phyloP scores from a whole-genome alignment of 1,140 invertebrate genomes.

The Dinoponera quadriceps region DNA sequence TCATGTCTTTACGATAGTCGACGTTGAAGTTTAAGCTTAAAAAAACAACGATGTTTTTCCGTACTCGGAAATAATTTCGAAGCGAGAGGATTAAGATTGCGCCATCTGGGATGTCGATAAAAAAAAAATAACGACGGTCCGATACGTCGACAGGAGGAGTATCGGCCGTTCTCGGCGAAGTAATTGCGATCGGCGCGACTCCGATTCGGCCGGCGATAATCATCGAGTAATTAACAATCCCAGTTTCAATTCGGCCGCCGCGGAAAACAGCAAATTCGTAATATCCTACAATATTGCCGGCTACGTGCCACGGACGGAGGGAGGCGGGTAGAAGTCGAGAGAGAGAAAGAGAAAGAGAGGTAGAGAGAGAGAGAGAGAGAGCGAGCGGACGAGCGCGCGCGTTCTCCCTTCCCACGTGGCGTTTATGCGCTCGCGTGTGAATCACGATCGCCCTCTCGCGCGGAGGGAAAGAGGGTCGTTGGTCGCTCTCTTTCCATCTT shows the following conservation, averaged over 20 bases:
- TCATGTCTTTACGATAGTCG: no score
- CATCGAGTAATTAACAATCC: constrained; percentile 86
- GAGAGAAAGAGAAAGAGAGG: background rate
- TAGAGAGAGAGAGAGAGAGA: background rate
- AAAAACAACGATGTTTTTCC: background rate
- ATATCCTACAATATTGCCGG: constrained; percentile 85
- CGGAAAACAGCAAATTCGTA: constrained; percentile 86
- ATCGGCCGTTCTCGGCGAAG: constrained; percentile 70
- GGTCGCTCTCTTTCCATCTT: constrained; percentile 37
- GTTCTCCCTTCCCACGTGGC: constrained; percentile 30
- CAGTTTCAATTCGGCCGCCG: constrained; percentile 84
- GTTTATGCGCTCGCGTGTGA: constrained; percentile 47
- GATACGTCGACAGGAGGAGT: background rate
- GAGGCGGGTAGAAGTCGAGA: background rate
- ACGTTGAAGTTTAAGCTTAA: no score
- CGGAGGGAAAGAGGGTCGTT: no score
- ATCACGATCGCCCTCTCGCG: constrained; percentile 21
- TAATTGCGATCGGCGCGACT: constrained; percentile 83
- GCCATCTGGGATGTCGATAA: background rate
- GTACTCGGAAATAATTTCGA: background rate
- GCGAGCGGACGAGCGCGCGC: background rate
- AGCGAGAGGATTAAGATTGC: constrained; percentile 28
- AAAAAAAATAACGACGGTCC: constrained; percentile 3
- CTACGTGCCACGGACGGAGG: constrained; percentile 45
- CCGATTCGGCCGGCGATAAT: constrained; percentile 83